Conservation (phyloP, 2,888 invertebrate genomes). For the Acronicta leporina region DNA sequence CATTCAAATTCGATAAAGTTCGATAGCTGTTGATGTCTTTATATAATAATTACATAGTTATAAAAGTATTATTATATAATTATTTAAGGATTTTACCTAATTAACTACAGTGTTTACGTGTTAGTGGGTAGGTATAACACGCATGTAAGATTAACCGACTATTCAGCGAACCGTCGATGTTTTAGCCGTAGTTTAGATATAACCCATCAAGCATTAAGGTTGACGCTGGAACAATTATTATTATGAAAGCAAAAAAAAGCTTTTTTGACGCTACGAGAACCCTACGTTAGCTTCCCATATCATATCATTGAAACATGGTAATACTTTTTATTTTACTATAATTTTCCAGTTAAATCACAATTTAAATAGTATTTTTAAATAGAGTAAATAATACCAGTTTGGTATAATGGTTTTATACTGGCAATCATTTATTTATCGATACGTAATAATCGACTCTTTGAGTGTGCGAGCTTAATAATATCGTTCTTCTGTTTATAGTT, state of each 20-base stretch:
- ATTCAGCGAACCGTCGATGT: slow-evolving; percentile 86
- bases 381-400: too few relatives aligned
- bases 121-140: slow-evolving; percentile 6
- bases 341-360: not conserved
- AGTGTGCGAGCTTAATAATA: slow-evolving; percentile 19
- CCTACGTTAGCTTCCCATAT: slow-evolving; percentile 21
- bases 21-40: not conserved
- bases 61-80: not conserved
- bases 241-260: slow-evolving; percentile 46
- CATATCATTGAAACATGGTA: not conserved
- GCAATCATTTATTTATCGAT: slow-evolving; percentile 17
- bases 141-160: slow-evolving; percentile 50
- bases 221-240: slow-evolving; percentile 86
- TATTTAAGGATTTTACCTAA: not conserved
- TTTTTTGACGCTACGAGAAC: slow-evolving; percentile 46
- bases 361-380: too few relatives aligned
- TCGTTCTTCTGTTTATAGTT: slow-evolving; percentile 2
- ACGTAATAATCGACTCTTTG: slow-evolving; percentile 35
- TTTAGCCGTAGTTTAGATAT: slow-evolving; percentile 71
- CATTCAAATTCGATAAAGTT: too few relatives aligned
- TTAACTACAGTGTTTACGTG: slow-evolving; percentile 3
- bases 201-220: slow-evolving; percentile 75
- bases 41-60: not conserved
- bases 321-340: not conserved
- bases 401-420: slow-evolving; percentile 4